phyloP scores from a whole-genome alignment of 2,113 vertebrate genomes.

The Rattus rattus region DNA sequence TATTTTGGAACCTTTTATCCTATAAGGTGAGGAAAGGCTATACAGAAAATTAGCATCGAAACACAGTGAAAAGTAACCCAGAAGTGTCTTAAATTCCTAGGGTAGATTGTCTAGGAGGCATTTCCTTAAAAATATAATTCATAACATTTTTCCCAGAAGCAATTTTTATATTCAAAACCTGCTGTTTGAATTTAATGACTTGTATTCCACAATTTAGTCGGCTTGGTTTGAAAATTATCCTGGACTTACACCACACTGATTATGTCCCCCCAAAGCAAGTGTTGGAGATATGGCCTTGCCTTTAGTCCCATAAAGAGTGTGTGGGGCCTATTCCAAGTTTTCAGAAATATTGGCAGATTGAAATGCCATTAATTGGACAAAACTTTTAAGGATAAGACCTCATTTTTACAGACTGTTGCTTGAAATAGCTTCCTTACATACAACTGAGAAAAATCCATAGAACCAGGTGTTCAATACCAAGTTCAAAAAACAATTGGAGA shows the following conservation, averaged over 20 bases:
- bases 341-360: neutral
- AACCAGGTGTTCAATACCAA: neutral
- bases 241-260: neutral
- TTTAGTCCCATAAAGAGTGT: neutral
- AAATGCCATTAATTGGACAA: neutral
- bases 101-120: neutral
- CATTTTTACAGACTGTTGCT: neutral
- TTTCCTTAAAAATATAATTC: neutral
- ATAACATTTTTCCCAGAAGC: neutral
- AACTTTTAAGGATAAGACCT: neutral
- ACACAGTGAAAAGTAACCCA: neutral
- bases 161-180: slow-evolving; percentile 34
- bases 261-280: neutral
- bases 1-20: neutral
- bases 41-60: neutral
- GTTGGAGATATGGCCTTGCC: neutral
- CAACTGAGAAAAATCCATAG: slow-evolving; percentile 14
- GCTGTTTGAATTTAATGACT: neutral
- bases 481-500: neutral
- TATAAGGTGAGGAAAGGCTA: neutral
- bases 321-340: neutral
- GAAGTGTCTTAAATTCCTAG: neutral
- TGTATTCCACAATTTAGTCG: neutral
- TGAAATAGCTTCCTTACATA: neutral
- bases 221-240: neutral